phyloP scores from a whole-genome alignment of 2,113 vertebrate species.

The Anser cygnoides region DNA sequence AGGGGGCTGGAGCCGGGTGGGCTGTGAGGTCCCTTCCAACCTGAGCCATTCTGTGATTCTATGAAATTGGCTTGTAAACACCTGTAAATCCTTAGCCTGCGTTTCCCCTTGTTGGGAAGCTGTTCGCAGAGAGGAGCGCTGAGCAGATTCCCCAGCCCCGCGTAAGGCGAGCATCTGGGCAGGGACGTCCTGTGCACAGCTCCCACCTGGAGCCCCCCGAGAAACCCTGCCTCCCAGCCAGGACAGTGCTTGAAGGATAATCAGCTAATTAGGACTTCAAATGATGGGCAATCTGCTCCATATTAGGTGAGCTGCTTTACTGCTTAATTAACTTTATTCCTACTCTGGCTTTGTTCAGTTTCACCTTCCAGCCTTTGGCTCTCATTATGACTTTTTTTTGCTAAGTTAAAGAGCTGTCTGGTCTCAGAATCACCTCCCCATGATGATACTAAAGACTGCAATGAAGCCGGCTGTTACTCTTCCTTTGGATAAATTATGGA shows the following conservation, averaged over 20 bases:
- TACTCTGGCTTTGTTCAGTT: conserved; percentile 21
- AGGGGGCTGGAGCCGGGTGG: no score
- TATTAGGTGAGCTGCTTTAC: not conserved
- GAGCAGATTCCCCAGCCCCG: rapidly evolving
- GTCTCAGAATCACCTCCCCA: not conserved
- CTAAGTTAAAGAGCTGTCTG: not conserved
- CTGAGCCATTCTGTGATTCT: no score
- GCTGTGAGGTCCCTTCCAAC: no score
- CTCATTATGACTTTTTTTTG: not conserved
- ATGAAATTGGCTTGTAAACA: not conserved
- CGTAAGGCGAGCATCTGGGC: rapidly evolving
- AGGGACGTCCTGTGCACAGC: not conserved
- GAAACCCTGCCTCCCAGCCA: not conserved
- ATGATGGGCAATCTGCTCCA: not conserved
- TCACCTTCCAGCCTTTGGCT: conserved; percentile 28
- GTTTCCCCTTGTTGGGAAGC: not conserved
- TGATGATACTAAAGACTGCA: not conserved
- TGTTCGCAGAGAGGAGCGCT: not conserved
- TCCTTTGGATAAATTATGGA: not conserved
- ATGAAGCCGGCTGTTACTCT: not conserved
- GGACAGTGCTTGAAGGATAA: not conserved
- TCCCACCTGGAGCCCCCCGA: not conserved
- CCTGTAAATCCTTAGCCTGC: not conserved
- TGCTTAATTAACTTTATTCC: conserved; percentile 48
- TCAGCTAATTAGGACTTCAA: not conserved